Evolutionary conservation across 2,113 vertebrate genomes (phyloP).

Genomic region (Cranoglanis bouderius): DNA sequence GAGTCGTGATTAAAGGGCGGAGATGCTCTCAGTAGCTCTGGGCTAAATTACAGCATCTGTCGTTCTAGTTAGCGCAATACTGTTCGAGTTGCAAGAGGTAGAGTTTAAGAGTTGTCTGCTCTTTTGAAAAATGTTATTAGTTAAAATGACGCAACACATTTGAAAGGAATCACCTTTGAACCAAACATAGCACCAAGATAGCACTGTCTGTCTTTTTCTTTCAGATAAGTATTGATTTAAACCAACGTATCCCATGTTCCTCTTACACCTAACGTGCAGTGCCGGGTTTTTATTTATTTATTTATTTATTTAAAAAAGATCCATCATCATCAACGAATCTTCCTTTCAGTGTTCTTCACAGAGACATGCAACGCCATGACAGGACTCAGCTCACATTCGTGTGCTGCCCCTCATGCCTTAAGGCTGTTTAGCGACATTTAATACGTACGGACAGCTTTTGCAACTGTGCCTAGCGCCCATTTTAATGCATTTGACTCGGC

Average conservation of each 20-base stretch:
- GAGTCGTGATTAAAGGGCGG: constrained; percentile 21
- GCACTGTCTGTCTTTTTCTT: not conserved
- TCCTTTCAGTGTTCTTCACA: not conserved
- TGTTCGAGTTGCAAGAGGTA: not conserved
- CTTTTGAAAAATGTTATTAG: not conserved
- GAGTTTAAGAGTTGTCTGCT: not conserved
- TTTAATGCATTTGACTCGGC: constrained; percentile 10
- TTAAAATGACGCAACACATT: not conserved
- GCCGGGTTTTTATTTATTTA: not conserved
- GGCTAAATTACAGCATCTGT: not conserved
- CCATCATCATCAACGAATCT: not conserved
- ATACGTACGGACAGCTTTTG: not conserved
- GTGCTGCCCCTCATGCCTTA: not conserved
- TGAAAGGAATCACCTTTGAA: not conserved
- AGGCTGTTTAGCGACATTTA: not conserved
- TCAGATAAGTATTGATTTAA: not conserved
- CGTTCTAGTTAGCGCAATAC: not conserved
- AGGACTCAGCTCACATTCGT: constrained; percentile 5
- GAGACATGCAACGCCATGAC: not conserved
- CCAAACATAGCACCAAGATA: not conserved
- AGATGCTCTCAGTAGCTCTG: not conserved
- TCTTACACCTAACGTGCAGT: not conserved
- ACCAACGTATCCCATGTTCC: not conserved
- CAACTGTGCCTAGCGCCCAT: not conserved
- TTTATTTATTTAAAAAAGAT: not conserved